Evolutionary conservation across 2,113 vertebrate genomes (phyloP), one percentile per base, ranked within the genome.

Genomic region (Perca flavescens): DNA sequence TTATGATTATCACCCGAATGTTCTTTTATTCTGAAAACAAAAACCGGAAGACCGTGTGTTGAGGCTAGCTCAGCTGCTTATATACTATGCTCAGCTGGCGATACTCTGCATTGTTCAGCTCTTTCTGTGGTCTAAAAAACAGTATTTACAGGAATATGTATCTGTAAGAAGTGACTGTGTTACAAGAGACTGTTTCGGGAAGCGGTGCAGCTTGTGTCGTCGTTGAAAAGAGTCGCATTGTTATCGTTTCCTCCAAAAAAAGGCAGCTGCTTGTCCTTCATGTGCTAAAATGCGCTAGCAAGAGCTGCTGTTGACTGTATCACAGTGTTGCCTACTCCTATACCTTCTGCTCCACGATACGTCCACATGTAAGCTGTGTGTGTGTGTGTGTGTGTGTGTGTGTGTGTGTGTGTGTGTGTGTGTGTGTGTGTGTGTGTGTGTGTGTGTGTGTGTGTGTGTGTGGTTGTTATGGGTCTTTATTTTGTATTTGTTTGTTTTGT

Each of bases 11-110:
- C 40, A 11, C 21, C 16, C 28, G 3, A 7, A 14, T 50, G 10
- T 17, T 58, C 17, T 0, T 15, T 80, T 82, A 84, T 74, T 89
- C 15, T 89, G 87, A 91, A 89, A 89, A 36, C 0, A 5, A 0
- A 1, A 15, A 69, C 47, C 74, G 85, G 87, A 84, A 68, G 36
- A 19, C 0, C 0, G 0, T 8, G 40, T 13, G 36, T 81, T 79
- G 13, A 31, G 28, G 52, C 34, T 49, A 67, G 2, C 28, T 2
- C 28, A 28, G 67, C 31, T 52, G 43, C 25, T 25, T 25, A 25
- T 25, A 25, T 25, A 25, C 25, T 25, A 25, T 25, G 25, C 25
- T 25, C 28, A 28, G 67, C 31, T 52, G 43, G 0, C 0, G 3
- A 1, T 6, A 5, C 36, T 72, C 56, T 73, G 57, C 25, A 1